Evolutionary conservation across 2,888 invertebrate genomes (phyloP), one percentile per base, ranked within the genome.

Genomic region (Morpho helenor): DNA sequence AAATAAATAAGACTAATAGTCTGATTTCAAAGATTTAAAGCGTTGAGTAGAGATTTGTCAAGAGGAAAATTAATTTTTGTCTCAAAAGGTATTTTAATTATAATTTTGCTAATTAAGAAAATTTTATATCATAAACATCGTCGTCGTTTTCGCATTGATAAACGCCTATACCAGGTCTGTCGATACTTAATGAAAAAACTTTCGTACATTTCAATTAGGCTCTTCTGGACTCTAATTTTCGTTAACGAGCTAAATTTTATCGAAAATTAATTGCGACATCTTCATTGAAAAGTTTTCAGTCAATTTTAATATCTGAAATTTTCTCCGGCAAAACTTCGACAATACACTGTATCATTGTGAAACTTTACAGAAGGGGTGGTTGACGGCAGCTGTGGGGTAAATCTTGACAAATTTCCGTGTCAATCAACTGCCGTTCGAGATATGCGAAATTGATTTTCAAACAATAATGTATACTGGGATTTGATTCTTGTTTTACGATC

Each of bases 221-320:
- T 74, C 76, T 77, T 79, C 80, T 77, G 83, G 81, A 83, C 78
- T 75, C 77, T 80, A 83, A 86, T 84, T 86, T 85, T 77, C 77
- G 87, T 87, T 87, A 88, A 87, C 87, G 88, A 87, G 85, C 84
- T 82, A 82, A 87, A 88, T 86, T 88, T 87, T 84, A 87, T 87
- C 84, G 87, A 85, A 88, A 88, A 89, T 88, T 89, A 89, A 88
- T 89, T 87, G 86, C 86, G 84, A 88, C 87, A 84, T 87, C 87
- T 87, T 84, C 85, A 84, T 84, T 82, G 83, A 80, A 86, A 87
- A 89, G 74, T 87, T 84, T 79, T 75, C 74, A 79, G 77, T 81
- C 73, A 78, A 84, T 77, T 85, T 83, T 80, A 80, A 80, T 84
- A 82, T 82, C 80, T 76, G 57, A 82, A 80, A 84, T 80, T 85